Evolutionary conservation across 2,888 invertebrate genomes (phyloP).

Genomic region (Hirudinaria manillensis): DNA sequence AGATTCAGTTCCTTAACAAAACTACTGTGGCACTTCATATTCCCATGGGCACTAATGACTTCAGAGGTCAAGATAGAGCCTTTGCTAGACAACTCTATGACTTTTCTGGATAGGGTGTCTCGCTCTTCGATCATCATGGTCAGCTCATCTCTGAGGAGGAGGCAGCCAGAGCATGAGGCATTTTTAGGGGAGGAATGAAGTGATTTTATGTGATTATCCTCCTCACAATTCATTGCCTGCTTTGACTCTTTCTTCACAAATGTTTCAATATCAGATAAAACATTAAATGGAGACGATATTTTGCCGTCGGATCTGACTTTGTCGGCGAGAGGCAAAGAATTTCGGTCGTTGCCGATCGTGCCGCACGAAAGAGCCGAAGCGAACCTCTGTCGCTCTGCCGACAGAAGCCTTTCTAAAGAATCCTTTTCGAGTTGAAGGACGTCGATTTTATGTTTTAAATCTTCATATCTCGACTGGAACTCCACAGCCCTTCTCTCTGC

Average conservation of each 20-base stretch:
- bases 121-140: not conserved
- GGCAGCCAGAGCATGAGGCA: not conserved
- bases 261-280: too few relatives aligned
- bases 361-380: not conserved
- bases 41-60: not conserved
- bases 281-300: not conserved
- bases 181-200: not conserved
- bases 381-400: not conserved
- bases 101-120: not conserved
- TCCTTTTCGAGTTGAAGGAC: not conserved
- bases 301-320: not conserved
- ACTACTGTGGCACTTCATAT: not conserved
- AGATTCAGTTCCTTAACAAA: not conserved
- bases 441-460: not conserved
- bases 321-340: not conserved
- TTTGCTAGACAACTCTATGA: not conserved
- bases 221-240: not conserved
- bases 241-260: not conserved
- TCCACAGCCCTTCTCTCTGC: conserved; percentile 4
- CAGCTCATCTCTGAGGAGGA: not conserved
- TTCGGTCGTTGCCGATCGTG: not conserved
- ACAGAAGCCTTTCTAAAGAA: not conserved
- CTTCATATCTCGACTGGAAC: conserved; percentile 1
- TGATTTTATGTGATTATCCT: not conserved
- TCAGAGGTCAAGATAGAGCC: not conserved